A percentile compares a stretch with the other conserved stretches of the same genome.
Conservation (phyloP, 2,113 vertebrate species). For the Cyanocitta stelleri region DNA sequence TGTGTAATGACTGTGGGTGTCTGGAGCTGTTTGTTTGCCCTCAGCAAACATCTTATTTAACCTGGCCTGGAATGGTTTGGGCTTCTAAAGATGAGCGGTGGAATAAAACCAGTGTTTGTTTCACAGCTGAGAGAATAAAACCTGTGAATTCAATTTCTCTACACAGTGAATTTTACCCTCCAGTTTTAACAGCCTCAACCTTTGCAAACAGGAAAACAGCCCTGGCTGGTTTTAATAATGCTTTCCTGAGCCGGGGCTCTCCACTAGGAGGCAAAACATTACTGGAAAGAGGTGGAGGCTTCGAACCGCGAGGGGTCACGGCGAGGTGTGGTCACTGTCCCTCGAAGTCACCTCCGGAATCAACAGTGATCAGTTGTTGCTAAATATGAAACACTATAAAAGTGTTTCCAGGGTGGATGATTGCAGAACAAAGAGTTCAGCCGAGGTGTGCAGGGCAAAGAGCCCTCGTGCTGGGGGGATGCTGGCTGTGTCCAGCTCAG, state of each 20-base stretch:
- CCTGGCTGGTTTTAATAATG: neutral
- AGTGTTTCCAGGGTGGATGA: neutral
- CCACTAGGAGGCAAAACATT: neutral
- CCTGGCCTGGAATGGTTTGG: neutral
- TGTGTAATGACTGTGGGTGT: rapidly evolving
- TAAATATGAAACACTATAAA: neutral
- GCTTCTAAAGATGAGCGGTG: neutral
- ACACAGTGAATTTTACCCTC: neutral
- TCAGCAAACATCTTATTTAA: neutral
- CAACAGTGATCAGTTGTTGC: rapidly evolving
- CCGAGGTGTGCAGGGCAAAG: rapidly evolving
- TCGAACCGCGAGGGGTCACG: neutral
- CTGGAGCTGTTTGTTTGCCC: neutral
- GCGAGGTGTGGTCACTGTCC: neutral
- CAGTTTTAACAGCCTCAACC: neutral
- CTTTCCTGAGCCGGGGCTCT: neutral
- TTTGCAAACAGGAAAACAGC: neutral
- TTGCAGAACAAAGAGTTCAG: rapidly evolving
- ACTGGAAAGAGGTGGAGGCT: rapidly evolving
- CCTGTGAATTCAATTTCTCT: rapidly evolving
- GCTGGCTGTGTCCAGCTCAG: neutral
- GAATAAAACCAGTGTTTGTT: neutral
- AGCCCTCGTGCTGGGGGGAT: neutral
- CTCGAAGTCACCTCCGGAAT: neutral
- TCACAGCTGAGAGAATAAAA: neutral